Percentiles rank a stretch among this genome's conserved stretches.
Evolutionary conservation across 2,113 vertebrate species (phyloP).

Genomic region (Mola mola): DNA sequence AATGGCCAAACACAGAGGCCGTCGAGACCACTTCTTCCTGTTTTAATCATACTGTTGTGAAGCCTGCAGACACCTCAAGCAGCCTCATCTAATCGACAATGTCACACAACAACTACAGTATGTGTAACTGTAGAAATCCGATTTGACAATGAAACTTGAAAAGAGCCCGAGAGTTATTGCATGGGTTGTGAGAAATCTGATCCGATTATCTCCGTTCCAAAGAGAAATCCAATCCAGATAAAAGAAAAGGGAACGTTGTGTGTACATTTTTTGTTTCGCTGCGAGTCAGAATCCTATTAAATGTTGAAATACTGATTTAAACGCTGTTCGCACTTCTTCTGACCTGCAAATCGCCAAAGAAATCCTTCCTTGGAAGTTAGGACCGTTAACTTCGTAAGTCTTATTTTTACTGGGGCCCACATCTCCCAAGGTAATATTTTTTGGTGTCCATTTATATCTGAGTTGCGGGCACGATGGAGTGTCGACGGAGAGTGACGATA

Average conservation of each 20-base stretch:
- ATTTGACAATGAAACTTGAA: conserved; percentile 29
- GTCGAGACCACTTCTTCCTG: conserved; percentile 15
- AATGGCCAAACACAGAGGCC: conserved; percentile 33
- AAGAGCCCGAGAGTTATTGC: not conserved
- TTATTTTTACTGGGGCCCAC: not conserved
- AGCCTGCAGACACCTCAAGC: conserved; percentile 35
- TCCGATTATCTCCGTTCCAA: conserved; percentile 5
- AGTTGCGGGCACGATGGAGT: conserved; percentile 38
- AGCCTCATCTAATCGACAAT: conserved; percentile 36
- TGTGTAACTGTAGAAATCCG: conserved; percentile 25
- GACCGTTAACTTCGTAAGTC: not conserved
- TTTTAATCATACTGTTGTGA: conserved; percentile 48
- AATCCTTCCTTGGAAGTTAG: not conserved
- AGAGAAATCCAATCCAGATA: conserved; percentile 27
- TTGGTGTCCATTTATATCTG: conserved; percentile 11
- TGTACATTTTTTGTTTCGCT: not conserved
- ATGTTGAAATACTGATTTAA: not conserved
- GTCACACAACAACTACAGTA: conserved; percentile 24
- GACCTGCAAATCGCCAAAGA: not conserved
- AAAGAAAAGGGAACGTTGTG: conserved; percentile 10
- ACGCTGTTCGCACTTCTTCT: not conserved
- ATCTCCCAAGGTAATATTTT: not conserved
- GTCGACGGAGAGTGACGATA: conserved; percentile 54
- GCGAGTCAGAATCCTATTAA: too few species aligned
- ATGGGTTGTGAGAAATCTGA: not conserved